These are phyloP conservation scores for Drosophila seguyi DNA, from an alignment of 1,140 invertebrate species.

Conservation along the genomic window DNA sequence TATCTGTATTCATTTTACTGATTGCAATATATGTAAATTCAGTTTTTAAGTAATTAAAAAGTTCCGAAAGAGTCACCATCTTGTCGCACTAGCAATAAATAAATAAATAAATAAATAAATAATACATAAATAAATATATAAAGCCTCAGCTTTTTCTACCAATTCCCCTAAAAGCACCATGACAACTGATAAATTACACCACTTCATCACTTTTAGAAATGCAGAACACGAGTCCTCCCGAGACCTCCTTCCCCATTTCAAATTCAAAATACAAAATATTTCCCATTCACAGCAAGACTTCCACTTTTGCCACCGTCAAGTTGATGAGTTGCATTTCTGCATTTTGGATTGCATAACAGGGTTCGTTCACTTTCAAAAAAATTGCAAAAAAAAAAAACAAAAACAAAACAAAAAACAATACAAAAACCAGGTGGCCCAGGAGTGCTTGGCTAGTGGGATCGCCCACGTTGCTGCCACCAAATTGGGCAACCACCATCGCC, in stretches of 20 bases:
- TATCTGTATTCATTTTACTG: too few relatives aligned
- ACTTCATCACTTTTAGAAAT: background rate
- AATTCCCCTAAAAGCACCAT: too few relatives aligned
- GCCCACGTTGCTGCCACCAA: slow-evolving; percentile 45
- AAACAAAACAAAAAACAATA: background rate
- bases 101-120: too few relatives aligned
- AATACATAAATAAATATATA: background rate
- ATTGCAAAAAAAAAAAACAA: background rate
- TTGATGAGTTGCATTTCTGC: slow-evolving; percentile 49
- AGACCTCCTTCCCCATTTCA: slow-evolving; percentile 35
- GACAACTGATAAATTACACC: background rate
- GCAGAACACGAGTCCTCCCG: background rate
- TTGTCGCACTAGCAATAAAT: too few relatives aligned
- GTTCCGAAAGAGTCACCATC: background rate
- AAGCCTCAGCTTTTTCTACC: background rate
- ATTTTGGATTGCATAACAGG: slow-evolving; percentile 48
- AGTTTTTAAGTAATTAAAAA: background rate
- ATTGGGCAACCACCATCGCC: background rate
- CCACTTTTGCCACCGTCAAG: slow-evolving; percentile 31
- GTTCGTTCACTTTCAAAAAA: slow-evolving; percentile 64
- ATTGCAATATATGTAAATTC: background rate
- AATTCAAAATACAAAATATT: slow-evolving; percentile 9
- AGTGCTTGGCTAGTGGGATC: background rate
- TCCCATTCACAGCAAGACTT: slow-evolving; percentile 37
- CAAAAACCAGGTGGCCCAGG: slow-evolving; percentile 5